Evolutionary conservation across 1,140 invertebrate genomes (phyloP).

Genomic region (Listronotus oregonensis): DNA sequence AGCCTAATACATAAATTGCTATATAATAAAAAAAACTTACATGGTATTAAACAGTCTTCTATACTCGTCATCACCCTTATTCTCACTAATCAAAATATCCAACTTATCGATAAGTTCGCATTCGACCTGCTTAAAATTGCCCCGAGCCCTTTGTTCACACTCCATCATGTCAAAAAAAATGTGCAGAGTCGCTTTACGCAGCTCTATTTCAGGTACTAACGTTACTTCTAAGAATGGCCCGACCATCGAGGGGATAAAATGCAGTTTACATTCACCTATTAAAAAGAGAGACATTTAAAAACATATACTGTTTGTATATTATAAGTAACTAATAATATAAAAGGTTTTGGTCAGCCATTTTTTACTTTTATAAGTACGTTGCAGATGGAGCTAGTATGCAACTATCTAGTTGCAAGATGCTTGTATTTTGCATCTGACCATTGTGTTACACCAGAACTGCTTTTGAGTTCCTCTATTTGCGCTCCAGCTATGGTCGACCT

Average conservation of each 20-base stretch:
- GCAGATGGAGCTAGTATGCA: too few species aligned
- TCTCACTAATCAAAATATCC: slow-evolving; percentile 88
- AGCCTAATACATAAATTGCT: not conserved
- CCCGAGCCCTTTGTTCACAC: slow-evolving; percentile 81
- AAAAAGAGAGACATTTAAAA: slow-evolving; percentile 22
- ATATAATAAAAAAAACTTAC: slow-evolving; percentile 68
- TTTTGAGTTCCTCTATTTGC: too few species aligned
- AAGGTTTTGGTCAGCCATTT: too few species aligned
- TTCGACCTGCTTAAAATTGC: slow-evolving; percentile 88
- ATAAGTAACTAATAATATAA: too few species aligned
- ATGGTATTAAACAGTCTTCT: slow-evolving; percentile 89
- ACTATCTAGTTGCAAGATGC: too few species aligned
- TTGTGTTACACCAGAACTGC: too few species aligned
- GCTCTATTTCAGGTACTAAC: slow-evolving; percentile 83
- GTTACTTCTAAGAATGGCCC: slow-evolving; percentile 92
- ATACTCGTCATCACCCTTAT: slow-evolving; percentile 93
- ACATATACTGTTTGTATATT: too few species aligned
- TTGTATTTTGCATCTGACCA: too few species aligned
- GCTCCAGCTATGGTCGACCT: too few species aligned
- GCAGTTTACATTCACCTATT: slow-evolving; percentile 76
- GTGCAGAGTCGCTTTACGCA: slow-evolving; percentile 88
- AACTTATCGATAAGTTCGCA: slow-evolving; percentile 92
- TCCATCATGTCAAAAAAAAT: slow-evolving; percentile 99
- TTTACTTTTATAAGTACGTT: too few species aligned
- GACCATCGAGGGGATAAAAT: slow-evolving; percentile 92